Evolutionary conservation across 1,140 invertebrate genomes (phyloP).

Genomic region (Aphelenchoides fujianensis): DNA sequence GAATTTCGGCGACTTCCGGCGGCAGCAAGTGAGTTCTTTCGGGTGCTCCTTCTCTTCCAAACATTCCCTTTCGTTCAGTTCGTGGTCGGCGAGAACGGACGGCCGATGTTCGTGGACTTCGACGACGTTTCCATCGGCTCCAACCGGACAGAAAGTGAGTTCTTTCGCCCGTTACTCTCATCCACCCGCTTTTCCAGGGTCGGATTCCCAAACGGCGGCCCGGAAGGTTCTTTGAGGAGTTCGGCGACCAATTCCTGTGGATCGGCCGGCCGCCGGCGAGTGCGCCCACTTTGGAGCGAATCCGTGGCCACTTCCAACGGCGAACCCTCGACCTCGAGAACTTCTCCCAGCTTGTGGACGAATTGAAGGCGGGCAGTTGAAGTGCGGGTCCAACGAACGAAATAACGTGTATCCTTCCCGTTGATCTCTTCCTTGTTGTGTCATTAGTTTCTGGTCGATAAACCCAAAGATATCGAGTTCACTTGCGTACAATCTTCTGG

Average conservation of each 20-base stretch:
- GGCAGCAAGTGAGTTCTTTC: constrained; percentile 5
- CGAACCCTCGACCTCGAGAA: background rate
- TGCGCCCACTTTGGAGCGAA: background rate
- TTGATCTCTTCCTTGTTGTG: no score
- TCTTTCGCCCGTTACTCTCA: background rate
- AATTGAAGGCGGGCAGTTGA: no score
- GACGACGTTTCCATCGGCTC: background rate
- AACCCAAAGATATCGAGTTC: no score
- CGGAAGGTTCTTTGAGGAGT: background rate
- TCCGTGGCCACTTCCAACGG: background rate
- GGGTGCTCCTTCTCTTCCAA: background rate
- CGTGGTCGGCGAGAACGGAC: background rate
- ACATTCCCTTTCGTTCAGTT: background rate
- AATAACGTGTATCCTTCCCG: no score
- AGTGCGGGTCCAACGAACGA: no score
- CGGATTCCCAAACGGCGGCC: background rate
- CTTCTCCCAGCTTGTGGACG: no score
- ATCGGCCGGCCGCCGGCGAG: background rate
- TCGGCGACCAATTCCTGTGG: background rate
- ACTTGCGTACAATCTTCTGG: no score
- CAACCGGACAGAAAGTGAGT: background rate
- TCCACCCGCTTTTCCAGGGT: background rate
- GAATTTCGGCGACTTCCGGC: background rate
- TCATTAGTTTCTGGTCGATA: no score
- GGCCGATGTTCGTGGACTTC: constrained; percentile 12